These are phyloP conservation scores for Loxodonta africana DNA, from an alignment of 2,113 vertebrate genomes.

Conservation along the genomic window DNA sequence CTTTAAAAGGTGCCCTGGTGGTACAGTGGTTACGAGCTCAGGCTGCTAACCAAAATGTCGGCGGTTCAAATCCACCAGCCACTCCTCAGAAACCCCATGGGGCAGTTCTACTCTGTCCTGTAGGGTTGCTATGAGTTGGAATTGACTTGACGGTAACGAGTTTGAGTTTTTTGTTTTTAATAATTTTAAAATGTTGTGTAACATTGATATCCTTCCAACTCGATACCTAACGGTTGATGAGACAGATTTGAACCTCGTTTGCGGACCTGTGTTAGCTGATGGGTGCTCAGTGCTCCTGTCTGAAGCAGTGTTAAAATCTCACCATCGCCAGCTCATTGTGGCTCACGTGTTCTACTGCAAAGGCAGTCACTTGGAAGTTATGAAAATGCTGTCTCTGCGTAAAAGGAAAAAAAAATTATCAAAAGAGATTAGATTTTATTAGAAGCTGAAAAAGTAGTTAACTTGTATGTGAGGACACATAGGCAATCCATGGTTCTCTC, in stretches of 20 bases:
- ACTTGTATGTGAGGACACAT: neutral
- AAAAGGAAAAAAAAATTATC: neutral
- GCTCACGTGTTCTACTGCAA: rapidly evolving
- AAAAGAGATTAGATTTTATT: neutral
- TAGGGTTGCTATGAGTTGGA: no score
- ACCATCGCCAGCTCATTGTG: neutral
- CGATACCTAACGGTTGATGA: neutral
- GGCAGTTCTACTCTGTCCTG: no score
- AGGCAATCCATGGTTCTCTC: neutral
- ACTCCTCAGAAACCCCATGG: no score
- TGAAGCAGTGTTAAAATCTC: neutral
- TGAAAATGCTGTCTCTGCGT: neutral
- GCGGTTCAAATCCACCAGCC: no score
- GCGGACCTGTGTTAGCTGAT: neutral
- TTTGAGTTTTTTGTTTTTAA: no score
- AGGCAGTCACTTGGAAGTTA: neutral
- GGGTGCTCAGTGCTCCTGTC: rapidly evolving
- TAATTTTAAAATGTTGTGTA: neutral
- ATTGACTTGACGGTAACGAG: no score
- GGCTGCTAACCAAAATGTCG: no score
- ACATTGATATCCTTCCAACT: neutral
- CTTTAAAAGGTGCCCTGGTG: no score
- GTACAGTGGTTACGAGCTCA: no score
- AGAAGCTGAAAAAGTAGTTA: neutral
- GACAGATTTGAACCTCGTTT: neutral